phyloP scores from a whole-genome alignment of 2,113 vertebrate genomes.

The Clarias macrocephalus region DNA sequence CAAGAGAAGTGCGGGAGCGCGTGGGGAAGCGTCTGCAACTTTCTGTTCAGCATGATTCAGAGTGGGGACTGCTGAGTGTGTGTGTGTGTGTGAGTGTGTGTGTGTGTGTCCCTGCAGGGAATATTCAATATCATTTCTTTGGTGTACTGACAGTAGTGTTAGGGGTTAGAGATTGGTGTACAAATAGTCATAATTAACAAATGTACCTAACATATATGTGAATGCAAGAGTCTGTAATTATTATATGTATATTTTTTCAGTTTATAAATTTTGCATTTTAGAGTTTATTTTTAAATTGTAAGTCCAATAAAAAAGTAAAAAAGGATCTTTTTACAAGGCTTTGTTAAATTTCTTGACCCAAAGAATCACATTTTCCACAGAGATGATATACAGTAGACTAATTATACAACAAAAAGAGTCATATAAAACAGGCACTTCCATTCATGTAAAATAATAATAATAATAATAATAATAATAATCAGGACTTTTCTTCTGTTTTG shows the following conservation, averaged over 20 bases:
- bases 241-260: background rate
- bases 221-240: background rate
- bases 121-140: background rate
- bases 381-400: background rate
- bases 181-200: background rate
- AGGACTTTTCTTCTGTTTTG: background rate
- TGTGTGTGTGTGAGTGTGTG: no score
- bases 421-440: background rate
- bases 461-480: background rate
- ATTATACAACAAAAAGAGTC: background rate
- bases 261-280: background rate
- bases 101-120: background rate
- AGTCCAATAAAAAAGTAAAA: background rate
- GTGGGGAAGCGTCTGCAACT: constrained; percentile 78
- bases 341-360: background rate
- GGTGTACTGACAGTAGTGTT: background rate
- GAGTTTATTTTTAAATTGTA: background rate
- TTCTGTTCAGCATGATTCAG: constrained; percentile 81
- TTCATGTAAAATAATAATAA: background rate
- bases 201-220: background rate
- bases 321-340: background rate
- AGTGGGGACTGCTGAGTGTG: constrained; percentile 72
- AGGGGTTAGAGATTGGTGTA: background rate
- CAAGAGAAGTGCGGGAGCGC: constrained; percentile 78
- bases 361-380: background rate